These are phyloP conservation scores for Collichthys lucidus DNA, from an alignment of 2,113 vertebrate species.

Conservation along the genomic window DNA sequence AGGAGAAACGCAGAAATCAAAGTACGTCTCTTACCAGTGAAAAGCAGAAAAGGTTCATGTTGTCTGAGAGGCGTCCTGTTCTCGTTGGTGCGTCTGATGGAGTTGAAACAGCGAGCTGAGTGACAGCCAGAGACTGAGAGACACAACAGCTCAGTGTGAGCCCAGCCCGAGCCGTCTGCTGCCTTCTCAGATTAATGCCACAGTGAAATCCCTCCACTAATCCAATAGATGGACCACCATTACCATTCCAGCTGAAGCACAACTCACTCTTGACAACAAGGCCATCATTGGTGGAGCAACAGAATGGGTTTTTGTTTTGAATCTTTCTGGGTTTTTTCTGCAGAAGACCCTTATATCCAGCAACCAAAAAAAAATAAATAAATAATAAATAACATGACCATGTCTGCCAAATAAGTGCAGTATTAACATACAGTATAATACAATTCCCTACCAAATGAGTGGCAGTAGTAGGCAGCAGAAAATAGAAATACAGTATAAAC, in stretches of 20 bases:
- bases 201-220: conserved; percentile 93
- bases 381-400: no score
- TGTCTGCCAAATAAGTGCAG: not conserved
- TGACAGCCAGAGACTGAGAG: conserved; percentile 59
- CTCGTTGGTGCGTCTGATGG: conserved; percentile 49
- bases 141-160: conserved; percentile 74
- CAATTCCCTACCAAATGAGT: not conserved
- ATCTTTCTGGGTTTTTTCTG: not conserved
- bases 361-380: not conserved
- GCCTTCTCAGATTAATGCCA: conserved; percentile 90
- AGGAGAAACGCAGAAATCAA: conserved; percentile 1
- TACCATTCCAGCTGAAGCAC: conserved; percentile 87
- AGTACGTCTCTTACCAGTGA: conserved; percentile 89
- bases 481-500: no score
- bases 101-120: conserved; percentile 55
- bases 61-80: conserved; percentile 52
- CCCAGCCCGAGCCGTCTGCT: conserved; percentile 82
- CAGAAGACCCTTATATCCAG: not conserved
- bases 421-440: no score
- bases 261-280: conserved; percentile 76
- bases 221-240: conserved; percentile 91
- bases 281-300: conserved; percentile 34
- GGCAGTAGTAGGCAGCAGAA: not conserved
- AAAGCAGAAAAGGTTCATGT: conserved; percentile 98
- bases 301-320: conserved; percentile 51